phyloP scores from a whole-genome alignment of 37 sponge, comb jelly and placozoan species.

The Axinella damicornis region DNA sequence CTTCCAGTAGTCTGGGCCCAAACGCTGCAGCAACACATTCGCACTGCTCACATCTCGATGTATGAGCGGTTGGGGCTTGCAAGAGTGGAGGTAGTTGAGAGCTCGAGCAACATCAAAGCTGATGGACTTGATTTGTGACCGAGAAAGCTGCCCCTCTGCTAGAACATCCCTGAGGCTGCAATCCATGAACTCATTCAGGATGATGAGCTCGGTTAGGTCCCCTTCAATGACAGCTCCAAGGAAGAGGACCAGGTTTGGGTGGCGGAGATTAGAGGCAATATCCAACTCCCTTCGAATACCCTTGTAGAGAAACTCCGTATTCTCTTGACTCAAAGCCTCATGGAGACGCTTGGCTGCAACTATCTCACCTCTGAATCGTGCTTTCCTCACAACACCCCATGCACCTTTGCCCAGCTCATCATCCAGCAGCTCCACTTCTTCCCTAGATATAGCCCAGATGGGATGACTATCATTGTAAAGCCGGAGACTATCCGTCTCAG shows the following conservation, averaged over 20 bases:
- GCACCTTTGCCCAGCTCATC: constrained; percentile 21
- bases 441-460: too few relatives aligned
- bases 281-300: constrained; percentile 49
- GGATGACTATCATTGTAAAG: too few relatives aligned
- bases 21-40: too few relatives aligned
- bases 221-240: constrained; percentile 44
- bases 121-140: too few relatives aligned
- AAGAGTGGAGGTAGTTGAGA: too few relatives aligned
- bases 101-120: too few relatives aligned
- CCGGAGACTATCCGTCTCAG: too few relatives aligned
- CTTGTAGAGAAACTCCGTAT: constrained; percentile 15
- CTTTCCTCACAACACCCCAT: constrained; percentile 30
- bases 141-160: neutral
- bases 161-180: constrained; percentile 42
- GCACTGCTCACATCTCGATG: too few relatives aligned
- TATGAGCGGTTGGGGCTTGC: too few relatives aligned
- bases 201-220: constrained; percentile 1
- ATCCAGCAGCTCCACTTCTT: too few relatives aligned
- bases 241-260: constrained; percentile 60
- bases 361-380: constrained; percentile 33
- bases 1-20: constrained; percentile 15
- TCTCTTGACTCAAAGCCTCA: neutral
- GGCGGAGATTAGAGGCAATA: constrained; percentile 31
- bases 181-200: constrained; percentile 70
- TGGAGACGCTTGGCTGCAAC: constrained; percentile 48